These are phyloP conservation scores for Plectropomus leopardus DNA, from an alignment of 2,113 vertebrate species.

Conservation along the genomic window DNA sequence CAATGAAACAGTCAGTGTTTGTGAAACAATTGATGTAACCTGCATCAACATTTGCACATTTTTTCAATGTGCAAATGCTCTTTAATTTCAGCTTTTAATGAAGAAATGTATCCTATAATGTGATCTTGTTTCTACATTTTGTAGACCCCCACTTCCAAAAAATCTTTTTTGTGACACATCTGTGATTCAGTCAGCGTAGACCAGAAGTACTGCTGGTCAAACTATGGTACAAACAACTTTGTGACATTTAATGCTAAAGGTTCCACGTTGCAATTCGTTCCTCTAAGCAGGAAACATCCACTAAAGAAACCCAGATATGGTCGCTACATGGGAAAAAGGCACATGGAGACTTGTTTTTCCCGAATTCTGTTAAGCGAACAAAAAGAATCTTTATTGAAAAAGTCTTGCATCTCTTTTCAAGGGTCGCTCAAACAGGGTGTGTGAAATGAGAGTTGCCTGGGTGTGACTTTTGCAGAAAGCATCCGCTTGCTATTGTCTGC, in stretches of 20 bases:
- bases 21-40: conserved; percentile 15
- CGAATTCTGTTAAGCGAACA: conserved; percentile 58
- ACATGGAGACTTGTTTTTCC: conserved; percentile 29
- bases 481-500: conserved; percentile 84
- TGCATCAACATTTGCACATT: conserved; percentile 1
- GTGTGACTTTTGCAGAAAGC: conserved; percentile 85
- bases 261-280: conserved; percentile 10
- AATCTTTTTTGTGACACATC: background rate
- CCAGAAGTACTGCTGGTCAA: background rate
- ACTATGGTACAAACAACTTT: conserved; percentile 26
- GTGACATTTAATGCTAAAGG: conserved; percentile 5
- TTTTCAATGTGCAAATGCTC: background rate
- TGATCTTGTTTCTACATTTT: background rate
- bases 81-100: background rate
- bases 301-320: conserved; percentile 19
- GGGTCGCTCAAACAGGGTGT: conserved; percentile 78
- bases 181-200: background rate
- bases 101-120: background rate
- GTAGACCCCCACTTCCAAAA: background rate
- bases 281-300: conserved; percentile 12
- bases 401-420: conserved; percentile 66
- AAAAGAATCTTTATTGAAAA: conserved; percentile 66
- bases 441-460: conserved; percentile 84
- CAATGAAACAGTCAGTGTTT: conserved; percentile 3
- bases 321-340: conserved; percentile 39